Evolutionary conservation across 2,797 vertebrate species (phyloP).

Genomic region (Antrozous pallidus): DNA sequence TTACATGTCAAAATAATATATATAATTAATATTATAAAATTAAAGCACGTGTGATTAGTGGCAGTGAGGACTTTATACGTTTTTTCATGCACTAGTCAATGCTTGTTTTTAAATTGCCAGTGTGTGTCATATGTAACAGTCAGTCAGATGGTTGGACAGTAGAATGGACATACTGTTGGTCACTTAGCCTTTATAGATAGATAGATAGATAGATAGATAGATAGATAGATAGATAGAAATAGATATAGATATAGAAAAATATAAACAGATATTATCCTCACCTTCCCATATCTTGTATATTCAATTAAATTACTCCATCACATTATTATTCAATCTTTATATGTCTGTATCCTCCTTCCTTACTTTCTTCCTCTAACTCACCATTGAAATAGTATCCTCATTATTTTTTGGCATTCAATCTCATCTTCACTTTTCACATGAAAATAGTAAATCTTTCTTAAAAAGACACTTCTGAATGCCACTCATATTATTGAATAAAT

Average conservation of each 20-base stretch:
- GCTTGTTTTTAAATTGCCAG: too few species aligned
- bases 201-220: too few species aligned
- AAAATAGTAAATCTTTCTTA: background rate
- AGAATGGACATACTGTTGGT: too few species aligned
- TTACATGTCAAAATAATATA: too few species aligned
- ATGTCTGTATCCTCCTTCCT: background rate
- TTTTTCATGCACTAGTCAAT: too few species aligned
- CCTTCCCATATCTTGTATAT: background rate
- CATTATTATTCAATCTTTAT: background rate
- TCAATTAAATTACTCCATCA: background rate
- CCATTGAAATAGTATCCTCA: background rate
- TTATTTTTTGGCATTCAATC: background rate
- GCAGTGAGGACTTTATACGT: too few species aligned
- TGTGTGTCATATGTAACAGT: too few species aligned
- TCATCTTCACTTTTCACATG: background rate
- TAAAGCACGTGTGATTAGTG: too few species aligned
- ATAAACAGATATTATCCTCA: background rate
- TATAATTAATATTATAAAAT: too few species aligned
- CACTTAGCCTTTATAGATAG: too few species aligned
- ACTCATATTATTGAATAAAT: background rate
- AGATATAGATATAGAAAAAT: background rate
- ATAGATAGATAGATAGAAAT: too few species aligned
- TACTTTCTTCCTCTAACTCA: background rate
- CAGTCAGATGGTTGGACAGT: too few species aligned
- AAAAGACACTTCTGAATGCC: background rate